Evolutionary conservation across 2,797 vertebrate genomes (phyloP), one percentile per base, ranked within the genome.

Genomic region (Leucoraja ocellata): DNA sequence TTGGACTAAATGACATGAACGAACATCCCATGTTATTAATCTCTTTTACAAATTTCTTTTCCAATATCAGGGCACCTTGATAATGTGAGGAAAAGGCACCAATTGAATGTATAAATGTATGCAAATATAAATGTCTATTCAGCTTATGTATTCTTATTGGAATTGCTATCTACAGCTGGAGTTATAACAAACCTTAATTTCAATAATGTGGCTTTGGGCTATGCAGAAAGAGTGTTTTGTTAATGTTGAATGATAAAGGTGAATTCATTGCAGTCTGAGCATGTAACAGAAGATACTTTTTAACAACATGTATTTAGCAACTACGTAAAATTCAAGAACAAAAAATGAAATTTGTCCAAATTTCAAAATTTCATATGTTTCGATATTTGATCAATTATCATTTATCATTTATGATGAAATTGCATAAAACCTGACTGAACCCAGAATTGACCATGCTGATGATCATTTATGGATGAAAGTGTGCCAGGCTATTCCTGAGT

Each of bases 121-220:
- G 90, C 71, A 92, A 92, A 92, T 91, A 92, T 74, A 76, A 76
- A 92, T 92, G 71, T 71, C 73, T 58, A 71, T 76, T 76, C 90
- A 74, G 71, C 71, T 92, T 92, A 74, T 92, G 90, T 74, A 92
- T 74, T 92, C 36, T 76, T 32, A 32, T 92, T 92, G 36, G 23
- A n/a, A 92, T 23, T 92, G 39, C 71, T 92, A 91, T 91, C 71
- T 92, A n/a, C 90, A 74, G 71, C 71, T 76, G 71, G 68, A 76
- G 90, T 76, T 76, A 92, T 92, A 92, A 92, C 71, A 74, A 54
- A 76, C 90, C 74, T 92, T 92, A 46, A 92, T 76, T 92, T 92
- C 61, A 92, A n/a, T 76, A 11, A 92, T 76, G 23, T 76, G 71
- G 90, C 90, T 92, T 54, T 76, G 25, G 90, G 90, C 71, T 54